Evolutionary conservation across 2,113 vertebrate species (phyloP).

Genomic region (Apus apus): DNA sequence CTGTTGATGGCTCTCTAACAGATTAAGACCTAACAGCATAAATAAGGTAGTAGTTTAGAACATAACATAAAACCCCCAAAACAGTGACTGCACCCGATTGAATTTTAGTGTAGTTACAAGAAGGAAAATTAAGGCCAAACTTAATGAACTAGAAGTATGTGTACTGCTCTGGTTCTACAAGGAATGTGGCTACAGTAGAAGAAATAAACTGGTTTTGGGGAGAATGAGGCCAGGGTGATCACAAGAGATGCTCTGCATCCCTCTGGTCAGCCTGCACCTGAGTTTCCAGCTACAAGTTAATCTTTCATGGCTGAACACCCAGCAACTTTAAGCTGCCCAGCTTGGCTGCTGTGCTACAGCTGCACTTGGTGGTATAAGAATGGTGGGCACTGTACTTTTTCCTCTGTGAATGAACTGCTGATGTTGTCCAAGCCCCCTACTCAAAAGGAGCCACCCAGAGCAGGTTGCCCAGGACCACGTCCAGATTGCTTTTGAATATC

Average conservation of each 20-base stretch:
- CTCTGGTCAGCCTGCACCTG: not conserved
- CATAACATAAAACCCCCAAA: not conserved
- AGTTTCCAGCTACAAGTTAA: not conserved
- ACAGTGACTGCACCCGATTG: not conserved
- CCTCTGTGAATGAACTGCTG: not conserved
- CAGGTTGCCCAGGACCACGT: not conserved
- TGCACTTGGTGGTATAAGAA: accelerated
- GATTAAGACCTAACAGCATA: not conserved
- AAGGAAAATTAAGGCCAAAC: not conserved
- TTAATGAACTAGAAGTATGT: not conserved
- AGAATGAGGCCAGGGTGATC: not conserved
- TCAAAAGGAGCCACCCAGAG: not conserved
- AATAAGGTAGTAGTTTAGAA: slow-evolving; percentile 43
- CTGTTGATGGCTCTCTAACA: not conserved
- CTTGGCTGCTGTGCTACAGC: not conserved
- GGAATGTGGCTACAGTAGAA: not conserved
- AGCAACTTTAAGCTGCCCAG: not conserved
- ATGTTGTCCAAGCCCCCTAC: not conserved
- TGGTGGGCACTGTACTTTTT: not conserved
- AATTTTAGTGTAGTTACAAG: not conserved
- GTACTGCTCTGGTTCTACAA: not conserved
- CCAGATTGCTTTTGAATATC: not conserved
- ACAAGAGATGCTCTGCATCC: not conserved
- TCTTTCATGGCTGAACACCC: not conserved
- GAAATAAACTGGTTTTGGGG: not conserved